Percentiles rank a stretch among this genome's conserved stretches.
phyloP scores from a whole-genome alignment of 2,797 vertebrate genomes.

The Stomatorhinus walkeri region DNA sequence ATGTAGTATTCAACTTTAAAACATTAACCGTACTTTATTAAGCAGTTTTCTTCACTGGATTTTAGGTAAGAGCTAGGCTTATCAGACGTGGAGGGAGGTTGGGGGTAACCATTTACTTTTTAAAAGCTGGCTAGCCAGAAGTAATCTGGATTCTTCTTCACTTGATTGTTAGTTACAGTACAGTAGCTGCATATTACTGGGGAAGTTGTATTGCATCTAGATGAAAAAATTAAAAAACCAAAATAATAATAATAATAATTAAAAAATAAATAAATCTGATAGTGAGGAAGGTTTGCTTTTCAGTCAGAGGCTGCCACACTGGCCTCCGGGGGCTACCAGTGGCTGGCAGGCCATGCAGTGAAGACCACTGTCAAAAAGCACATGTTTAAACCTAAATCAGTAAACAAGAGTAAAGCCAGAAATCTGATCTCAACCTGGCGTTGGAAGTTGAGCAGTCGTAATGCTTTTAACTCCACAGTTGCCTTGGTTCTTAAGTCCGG shows the following conservation, averaged over 20 bases:
- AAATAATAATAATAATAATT: neutral
- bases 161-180: neutral
- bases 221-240: neutral
- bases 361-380: neutral
- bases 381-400: neutral
- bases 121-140: neutral
- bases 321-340: neutral
- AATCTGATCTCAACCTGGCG: slow-evolving; percentile 72
- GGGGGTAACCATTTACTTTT: neutral
- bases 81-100: neutral
- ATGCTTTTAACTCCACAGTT: slow-evolving; percentile 91
- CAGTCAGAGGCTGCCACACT: neutral
- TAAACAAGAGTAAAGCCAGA: neutral
- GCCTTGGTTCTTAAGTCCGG: slow-evolving; percentile 94
- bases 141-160: neutral
- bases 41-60: neutral
- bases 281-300: neutral
- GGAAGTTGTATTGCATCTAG: neutral
- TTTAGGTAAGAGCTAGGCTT: neutral
- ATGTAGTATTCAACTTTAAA: neutral
- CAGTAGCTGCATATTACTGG: neutral
- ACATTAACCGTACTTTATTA: neutral
- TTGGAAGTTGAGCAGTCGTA: slow-evolving; percentile 92
- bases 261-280: neutral
- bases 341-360: neutral